Evolutionary conservation across 2,113 vertebrate genomes (phyloP).

Genomic region (Casuarius casuarius): DNA sequence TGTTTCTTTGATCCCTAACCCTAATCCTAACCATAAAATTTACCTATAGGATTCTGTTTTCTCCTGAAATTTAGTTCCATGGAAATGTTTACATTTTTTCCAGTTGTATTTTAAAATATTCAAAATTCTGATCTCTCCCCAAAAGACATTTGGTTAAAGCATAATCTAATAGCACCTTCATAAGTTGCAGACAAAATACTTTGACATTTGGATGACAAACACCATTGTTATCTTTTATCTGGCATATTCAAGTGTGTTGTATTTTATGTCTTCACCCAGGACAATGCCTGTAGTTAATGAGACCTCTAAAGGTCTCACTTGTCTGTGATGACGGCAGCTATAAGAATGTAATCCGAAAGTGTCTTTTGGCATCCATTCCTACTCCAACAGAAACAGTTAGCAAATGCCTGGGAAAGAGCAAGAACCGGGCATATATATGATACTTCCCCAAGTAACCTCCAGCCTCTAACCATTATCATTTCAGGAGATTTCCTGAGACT

Average conservation of each 20-base stretch:
- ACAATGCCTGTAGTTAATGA: neutral
- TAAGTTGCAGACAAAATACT: neutral
- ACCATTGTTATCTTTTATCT: neutral
- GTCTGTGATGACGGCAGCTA: neutral
- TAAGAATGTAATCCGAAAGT: neutral
- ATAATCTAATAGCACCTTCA: neutral
- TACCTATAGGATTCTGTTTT: neutral
- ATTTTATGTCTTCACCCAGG: neutral
- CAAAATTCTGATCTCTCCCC: neutral
- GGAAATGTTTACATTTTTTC: neutral
- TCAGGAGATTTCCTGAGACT: neutral
- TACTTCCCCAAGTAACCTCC: neutral
- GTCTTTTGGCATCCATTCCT: rapidly evolving
- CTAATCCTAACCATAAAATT: neutral
- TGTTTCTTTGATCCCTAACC: neutral
- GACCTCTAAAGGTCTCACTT: neutral
- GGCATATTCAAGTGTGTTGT: neutral
- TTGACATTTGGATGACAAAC: neutral
- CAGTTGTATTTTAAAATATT: neutral
- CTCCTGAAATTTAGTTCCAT: neutral
- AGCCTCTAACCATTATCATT: neutral
- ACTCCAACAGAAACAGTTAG: neutral
- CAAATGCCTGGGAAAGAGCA: neutral
- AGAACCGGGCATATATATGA: neutral
- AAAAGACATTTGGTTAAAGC: neutral